phyloP scores from a whole-genome alignment of 2,113 vertebrate species.

The Dendrocopos noguchii region DNA sequence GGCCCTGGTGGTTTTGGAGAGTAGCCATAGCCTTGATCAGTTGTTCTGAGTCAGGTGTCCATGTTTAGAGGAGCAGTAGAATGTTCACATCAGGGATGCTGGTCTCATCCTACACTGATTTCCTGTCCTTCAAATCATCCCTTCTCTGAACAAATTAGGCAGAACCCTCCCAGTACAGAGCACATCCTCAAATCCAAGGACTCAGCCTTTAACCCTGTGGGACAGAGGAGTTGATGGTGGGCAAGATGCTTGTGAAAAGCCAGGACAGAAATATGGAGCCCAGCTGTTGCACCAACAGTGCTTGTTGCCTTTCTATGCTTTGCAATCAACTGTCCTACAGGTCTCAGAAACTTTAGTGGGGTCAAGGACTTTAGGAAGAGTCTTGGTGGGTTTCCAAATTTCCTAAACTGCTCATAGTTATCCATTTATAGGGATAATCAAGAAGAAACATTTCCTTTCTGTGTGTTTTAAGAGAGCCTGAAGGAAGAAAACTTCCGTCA shows the following conservation, averaged over 20 bases:
- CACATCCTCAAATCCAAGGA: neutral
- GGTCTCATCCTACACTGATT: neutral
- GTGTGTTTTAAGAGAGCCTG: neutral
- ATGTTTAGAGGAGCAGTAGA: neutral
- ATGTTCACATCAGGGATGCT: neutral
- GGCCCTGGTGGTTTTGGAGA: neutral
- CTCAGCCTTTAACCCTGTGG: neutral
- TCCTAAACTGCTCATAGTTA: neutral
- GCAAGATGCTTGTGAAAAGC: neutral
- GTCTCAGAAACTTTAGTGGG: neutral
- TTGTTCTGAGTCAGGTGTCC: neutral
- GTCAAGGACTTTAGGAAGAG: neutral
- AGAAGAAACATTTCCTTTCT: neutral
- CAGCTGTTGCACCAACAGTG: neutral
- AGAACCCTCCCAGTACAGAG: neutral
- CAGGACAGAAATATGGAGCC: neutral
- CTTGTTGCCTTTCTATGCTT: neutral
- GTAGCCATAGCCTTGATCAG: neutral
- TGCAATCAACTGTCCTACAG: accelerated
- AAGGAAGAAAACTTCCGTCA: neutral
- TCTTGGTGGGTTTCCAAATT: neutral
- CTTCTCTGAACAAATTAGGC: neutral
- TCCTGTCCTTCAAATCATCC: neutral
- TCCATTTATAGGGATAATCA: neutral
- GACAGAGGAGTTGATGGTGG: neutral